Conservation (phyloP, 64 coral and sea anemone species). For the Exaiptasia diaphana region DNA sequence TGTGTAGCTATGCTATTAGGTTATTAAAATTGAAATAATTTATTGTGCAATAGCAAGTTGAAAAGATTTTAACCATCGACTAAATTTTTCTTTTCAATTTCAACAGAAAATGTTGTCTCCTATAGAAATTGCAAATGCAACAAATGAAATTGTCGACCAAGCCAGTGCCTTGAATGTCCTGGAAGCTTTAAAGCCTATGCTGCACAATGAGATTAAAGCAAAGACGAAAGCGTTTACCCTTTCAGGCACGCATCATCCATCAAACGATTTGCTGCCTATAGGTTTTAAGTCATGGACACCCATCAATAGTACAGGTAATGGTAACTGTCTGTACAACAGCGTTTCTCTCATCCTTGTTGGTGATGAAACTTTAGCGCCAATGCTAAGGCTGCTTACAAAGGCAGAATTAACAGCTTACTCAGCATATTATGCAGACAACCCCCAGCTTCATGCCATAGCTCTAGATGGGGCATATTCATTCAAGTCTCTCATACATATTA, state of each 20-base stretch:
- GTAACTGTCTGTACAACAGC: not conserved
- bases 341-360: not conserved
- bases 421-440: not conserved
- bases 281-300: not conserved
- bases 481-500: not conserved
- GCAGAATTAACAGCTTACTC: not conserved
- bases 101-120: too few species aligned
- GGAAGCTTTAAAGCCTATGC: not conserved
- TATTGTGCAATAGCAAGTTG: too few species aligned
- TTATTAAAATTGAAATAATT: too few species aligned
- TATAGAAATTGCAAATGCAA: too few species aligned
- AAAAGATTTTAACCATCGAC: too few species aligned
- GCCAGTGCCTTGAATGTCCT: too few species aligned
- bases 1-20: too few species aligned
- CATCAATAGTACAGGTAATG: not conserved
- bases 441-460: not conserved
- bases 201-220: not conserved
- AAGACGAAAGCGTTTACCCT: not conserved
- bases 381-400: not conserved
- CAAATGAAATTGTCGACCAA: too few species aligned
- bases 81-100: too few species aligned
- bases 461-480: not conserved
- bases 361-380: not conserved
- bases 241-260: not conserved
- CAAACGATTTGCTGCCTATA: not conserved